phyloP scores from a whole-genome alignment of 2,113 vertebrate species.

The Ictidomys tridecemlineatus region DNA sequence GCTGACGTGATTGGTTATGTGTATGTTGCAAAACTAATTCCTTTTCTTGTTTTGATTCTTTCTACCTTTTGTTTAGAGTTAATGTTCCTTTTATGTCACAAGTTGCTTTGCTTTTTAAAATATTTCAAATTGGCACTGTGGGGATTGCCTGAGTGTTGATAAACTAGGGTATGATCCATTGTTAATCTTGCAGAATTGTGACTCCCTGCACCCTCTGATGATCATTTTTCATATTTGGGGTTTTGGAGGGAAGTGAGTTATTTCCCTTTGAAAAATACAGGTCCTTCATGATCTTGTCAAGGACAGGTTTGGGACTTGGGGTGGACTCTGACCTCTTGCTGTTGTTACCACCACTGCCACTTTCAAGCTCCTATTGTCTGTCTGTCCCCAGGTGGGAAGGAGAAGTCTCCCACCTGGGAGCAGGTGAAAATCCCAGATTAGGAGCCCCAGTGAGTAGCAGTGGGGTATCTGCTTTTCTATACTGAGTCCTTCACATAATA shows the following conservation, averaged over 20 bases:
- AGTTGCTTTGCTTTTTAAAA: slow-evolving; percentile 79
- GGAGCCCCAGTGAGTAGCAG: neutral
- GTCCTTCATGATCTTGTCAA: slow-evolving; percentile 21
- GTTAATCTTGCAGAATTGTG: slow-evolving; percentile 29
- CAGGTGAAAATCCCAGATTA: neutral
- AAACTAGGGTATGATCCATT: slow-evolving; percentile 26
- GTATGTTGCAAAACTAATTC: slow-evolving; percentile 98
- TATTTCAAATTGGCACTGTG: slow-evolving; percentile 67
- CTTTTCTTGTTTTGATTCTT: slow-evolving; percentile 83
- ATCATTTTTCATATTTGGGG: slow-evolving; percentile 10
- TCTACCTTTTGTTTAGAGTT: slow-evolving; percentile 76
- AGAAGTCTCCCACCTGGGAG: neutral
- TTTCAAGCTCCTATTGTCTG: neutral
- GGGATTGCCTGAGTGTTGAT: slow-evolving; percentile 59
- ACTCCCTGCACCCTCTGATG: slow-evolving; percentile 9
- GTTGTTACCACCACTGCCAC: neutral
- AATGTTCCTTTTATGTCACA: slow-evolving; percentile 76
- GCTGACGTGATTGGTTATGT: slow-evolving; percentile 99
- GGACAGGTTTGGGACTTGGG: slow-evolving; percentile 8
- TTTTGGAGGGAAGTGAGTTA: slow-evolving; percentile 30
- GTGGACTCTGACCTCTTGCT: neutral
- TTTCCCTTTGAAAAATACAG: slow-evolving; percentile 23
- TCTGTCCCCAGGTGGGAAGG: neutral
- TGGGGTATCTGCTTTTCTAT: neutral
- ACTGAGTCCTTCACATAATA: neutral